Conservation (phyloP, 2,113 vertebrate species). For the Passer montanus region DNA sequence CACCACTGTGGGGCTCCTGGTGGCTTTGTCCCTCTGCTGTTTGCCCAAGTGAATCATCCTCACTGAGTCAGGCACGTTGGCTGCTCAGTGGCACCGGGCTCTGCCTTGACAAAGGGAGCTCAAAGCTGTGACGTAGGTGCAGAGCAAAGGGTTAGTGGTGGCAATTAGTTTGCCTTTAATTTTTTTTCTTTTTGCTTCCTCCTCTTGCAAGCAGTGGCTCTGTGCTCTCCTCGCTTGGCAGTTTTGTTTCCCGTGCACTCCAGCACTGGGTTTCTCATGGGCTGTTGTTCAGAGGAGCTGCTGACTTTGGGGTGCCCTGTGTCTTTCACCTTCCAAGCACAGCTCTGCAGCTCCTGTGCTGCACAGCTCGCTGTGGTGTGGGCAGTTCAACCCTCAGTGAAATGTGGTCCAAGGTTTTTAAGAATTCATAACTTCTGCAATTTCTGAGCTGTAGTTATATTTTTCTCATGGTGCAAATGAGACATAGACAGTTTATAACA, state of each 20-base stretch:
- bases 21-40: neutral
- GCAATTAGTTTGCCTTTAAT: neutral
- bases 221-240: rapidly evolving
- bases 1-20: rapidly evolving
- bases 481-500: neutral
- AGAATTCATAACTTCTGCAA: neutral
- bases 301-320: neutral
- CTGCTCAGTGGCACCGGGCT: neutral
- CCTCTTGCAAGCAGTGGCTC: neutral
- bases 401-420: rapidly evolving
- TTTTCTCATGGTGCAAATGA: neutral
- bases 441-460: neutral
- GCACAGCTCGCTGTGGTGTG: rapidly evolving
- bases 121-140: rapidly evolving
- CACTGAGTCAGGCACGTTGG: neutral
- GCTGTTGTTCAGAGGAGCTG: neutral
- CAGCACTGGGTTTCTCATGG: neutral
- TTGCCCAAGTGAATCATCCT: conserved; percentile 29
- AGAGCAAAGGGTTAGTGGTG: neutral
- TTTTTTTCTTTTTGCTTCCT: neutral
- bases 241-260: neutral
- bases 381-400: neutral
- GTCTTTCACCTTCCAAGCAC: neutral
- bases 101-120: neutral
- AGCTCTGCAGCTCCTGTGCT: neutral